Evolutionary conservation across 2,888 invertebrate species (phyloP), one percentile per base, ranked within the genome.

Genomic region (Mythimna impura): DNA sequence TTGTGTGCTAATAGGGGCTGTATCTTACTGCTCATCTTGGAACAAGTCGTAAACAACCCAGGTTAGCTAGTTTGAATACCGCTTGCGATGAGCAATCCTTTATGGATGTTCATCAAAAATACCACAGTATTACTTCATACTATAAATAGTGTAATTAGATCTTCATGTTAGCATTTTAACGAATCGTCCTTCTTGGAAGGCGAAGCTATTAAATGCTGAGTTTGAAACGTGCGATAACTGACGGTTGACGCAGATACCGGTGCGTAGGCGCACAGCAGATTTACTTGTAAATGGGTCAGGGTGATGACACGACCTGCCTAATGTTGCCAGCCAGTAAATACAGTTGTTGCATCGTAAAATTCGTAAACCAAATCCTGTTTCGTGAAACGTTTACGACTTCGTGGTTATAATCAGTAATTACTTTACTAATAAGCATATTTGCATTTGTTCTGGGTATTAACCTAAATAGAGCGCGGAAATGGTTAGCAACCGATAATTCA

Each of bases 201-300:
- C 75, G 82, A 83, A 68, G 84, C 83, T 86, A 86, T 88, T 81
- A 86, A 87, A 89, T 85, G 76, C 86, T 86, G 80, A 83, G 84
- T 86, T 87, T 75, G 85, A 86, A 87, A 81, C 85, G 76, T 85
- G 76, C 88, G 88, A 90, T 89, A 89, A 88, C 83, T 87, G 86
- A 76, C 84, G 87, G 86, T 89, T 92, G 91, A 93, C 92, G 91
- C 86, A 89, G 89, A 89, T 86, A 85, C 83, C 71, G 84, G 76
- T 91, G 93, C 93, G 95, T 94, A 89, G 94, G 95, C 92, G 94
- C 93, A 92, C 87, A 86, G 87, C 91, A 88, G 92, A 93, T 94
- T 93, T 92, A 73, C 89, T 92, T 89, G 88, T 87, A 94, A 93
- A 95, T 94, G 88, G 95, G 95, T 94, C 95, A 95, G 91, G 95